These are phyloP conservation scores for Cephus pygmeus DNA, from an alignment of 2,888 invertebrate species.

Conservation along the genomic window DNA sequence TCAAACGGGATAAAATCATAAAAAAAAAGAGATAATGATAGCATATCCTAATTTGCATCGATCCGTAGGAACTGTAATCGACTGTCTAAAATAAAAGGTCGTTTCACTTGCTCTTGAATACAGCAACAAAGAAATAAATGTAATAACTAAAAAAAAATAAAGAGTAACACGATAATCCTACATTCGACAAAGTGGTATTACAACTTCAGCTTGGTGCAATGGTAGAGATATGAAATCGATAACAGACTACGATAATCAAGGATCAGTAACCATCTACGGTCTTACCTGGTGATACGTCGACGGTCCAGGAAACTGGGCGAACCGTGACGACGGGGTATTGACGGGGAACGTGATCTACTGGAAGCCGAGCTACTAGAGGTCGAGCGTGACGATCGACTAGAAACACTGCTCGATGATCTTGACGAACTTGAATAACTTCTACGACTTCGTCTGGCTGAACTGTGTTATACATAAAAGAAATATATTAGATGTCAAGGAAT, in stretches of 20 bases:
- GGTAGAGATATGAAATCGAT: constrained; percentile 23
- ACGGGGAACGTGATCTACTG: constrained; percentile 80
- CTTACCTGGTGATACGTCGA: constrained; percentile 93
- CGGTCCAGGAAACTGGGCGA: constrained; percentile 95
- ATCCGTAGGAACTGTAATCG: constrained; percentile 12
- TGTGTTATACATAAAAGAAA: constrained; percentile 14
- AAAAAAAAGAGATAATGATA: not conserved
- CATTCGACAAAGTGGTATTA: constrained; percentile 37
- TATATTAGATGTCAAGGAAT: not conserved
- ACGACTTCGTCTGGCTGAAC: constrained; percentile 55
- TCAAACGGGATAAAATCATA: constrained; percentile 1
- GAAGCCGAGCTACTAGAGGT: constrained; percentile 60
- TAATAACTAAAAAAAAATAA: constrained; percentile 32
- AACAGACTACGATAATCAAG: constrained; percentile 19
- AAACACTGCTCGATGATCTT: constrained; percentile 68
- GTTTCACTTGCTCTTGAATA: constrained; percentile 7
- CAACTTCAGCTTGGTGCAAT: constrained; percentile 44
- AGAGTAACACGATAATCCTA: constrained; percentile 28
- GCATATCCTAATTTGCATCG: constrained; percentile 5
- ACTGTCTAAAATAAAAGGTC: constrained; percentile 6
- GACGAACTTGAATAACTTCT: constrained; percentile 61
- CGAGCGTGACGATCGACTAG: constrained; percentile 71
- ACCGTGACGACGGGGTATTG: constrained; percentile 91
- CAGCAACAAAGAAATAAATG: constrained; percentile 27
- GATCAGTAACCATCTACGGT: constrained; percentile 11